Conservation (phyloP, 2,797 vertebrate species). For the Galago senegalensis region DNA sequence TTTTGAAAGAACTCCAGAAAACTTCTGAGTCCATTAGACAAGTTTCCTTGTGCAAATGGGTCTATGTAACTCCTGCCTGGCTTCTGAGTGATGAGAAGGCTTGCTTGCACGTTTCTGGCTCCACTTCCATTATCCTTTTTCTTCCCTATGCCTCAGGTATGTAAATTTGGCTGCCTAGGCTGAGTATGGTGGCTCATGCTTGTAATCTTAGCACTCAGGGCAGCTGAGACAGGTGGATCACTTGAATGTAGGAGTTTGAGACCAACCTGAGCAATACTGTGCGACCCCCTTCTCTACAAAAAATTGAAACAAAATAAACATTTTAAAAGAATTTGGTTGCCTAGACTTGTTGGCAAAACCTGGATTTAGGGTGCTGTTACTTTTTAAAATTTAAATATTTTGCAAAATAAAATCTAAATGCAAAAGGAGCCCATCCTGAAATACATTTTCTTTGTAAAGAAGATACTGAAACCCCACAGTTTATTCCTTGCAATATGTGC, state of each 20-base stretch:
- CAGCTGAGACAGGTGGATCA: not conserved
- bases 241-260: not conserved
- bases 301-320: not conserved
- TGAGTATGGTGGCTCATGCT: not conserved
- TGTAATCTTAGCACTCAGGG: not conserved
- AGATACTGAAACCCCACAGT: not conserved
- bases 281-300: not conserved
- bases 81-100: not conserved
- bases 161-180: not conserved
- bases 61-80: not conserved
- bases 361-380: constrained; percentile 4
- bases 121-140: not conserved
- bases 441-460: constrained; percentile 25
- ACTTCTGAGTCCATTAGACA: constrained; percentile 40
- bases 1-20: constrained; percentile 74
- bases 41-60: not conserved
- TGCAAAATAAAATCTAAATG: constrained; percentile 28
- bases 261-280: not conserved
- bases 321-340: not conserved
- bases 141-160: not conserved
- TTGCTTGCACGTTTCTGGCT: not conserved
- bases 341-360: not conserved
- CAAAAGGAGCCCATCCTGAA: constrained; percentile 38
- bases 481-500: constrained; percentile 51
- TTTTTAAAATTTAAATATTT: constrained; percentile 59